These are phyloP conservation scores for Eristalinus sepulchralis DNA, from an alignment of 2,888 invertebrate species.

Conservation along the genomic window DNA sequence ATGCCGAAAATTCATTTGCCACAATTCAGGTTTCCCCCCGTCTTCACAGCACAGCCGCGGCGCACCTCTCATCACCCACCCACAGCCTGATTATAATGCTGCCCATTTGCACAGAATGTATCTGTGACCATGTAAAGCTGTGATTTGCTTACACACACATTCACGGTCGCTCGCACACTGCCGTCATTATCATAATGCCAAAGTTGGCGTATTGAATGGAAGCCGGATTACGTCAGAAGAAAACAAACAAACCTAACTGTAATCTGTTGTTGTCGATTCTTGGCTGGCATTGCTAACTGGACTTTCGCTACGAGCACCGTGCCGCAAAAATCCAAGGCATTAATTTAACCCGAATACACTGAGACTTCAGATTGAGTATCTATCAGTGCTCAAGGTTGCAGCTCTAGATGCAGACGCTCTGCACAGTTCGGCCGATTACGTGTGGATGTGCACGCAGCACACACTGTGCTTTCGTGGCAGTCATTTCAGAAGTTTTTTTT, in stretches of 20 bases:
- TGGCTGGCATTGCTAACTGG: slow-evolving; percentile 39
- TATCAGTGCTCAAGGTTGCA: slow-evolving; percentile 36
- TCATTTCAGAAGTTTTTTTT: not conserved
- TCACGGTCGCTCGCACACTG: not conserved
- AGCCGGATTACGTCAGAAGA: slow-evolving; percentile 56
- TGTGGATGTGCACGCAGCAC: not conserved
- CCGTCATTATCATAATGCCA: slow-evolving; percentile 2
- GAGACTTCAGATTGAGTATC: slow-evolving; percentile 22
- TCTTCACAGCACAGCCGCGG: not conserved
- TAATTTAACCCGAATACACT: slow-evolving; percentile 18
- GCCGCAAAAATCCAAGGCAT: slow-evolving; percentile 13
- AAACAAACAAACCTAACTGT: slow-evolving; percentile 47
- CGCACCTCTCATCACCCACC: not conserved
- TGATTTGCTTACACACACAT: slow-evolving; percentile 25
- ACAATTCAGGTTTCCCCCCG: slow-evolving; percentile 26
- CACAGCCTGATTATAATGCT: slow-evolving; percentile 12
- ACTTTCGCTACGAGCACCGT: slow-evolving; percentile 9
- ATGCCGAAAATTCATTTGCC: slow-evolving; percentile 38
- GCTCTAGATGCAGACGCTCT: slow-evolving; percentile 23
- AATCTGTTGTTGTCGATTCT: slow-evolving; percentile 42
- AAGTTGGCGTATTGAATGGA: slow-evolving; percentile 43
- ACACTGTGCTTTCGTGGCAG: slow-evolving; percentile 13
- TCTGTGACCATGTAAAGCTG: slow-evolving; percentile 38
- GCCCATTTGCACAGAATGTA: not conserved
- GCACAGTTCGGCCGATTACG: slow-evolving; percentile 2